These are phyloP conservation scores for Rhabdomys dilectus DNA, from an alignment of 2,113 vertebrate species.

Conservation along the genomic window DNA sequence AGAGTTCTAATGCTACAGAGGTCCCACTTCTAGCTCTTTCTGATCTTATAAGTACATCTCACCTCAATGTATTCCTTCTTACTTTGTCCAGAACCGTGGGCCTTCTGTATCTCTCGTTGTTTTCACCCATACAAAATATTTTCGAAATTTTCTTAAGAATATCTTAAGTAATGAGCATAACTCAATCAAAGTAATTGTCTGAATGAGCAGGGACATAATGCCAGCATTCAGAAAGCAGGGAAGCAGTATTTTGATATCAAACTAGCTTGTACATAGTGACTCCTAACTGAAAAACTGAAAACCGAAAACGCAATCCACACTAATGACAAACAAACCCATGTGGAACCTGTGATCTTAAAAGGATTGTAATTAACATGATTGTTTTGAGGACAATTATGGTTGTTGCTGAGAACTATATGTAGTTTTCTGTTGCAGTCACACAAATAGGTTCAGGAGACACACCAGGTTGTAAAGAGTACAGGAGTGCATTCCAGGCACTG, in stretches of 20 bases:
- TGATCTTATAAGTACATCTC: neutral
- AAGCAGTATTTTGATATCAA: neutral
- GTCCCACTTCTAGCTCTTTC: neutral
- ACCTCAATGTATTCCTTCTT: neutral
- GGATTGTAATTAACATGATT: neutral
- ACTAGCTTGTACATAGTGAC: neutral
- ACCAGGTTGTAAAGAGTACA: neutral
- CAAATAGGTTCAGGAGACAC: neutral
- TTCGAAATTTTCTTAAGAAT: neutral
- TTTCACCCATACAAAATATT: neutral
- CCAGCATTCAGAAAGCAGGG: neutral
- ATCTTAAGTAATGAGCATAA: neutral
- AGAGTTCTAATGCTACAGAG: neutral
- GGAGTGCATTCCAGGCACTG: neutral
- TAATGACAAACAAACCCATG: neutral
- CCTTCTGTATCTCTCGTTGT: neutral
- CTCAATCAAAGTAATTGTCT: neutral
- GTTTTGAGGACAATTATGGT: neutral
- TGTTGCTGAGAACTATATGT: accelerated
- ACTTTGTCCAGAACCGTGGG: neutral
- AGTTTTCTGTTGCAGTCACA: neutral
- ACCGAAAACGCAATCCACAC: neutral
- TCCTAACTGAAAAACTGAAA: neutral
- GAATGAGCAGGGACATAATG: neutral
- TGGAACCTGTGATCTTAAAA: neutral